These are phyloP conservation scores for Apocheima hispidaria DNA, from an alignment of 2,888 invertebrate species.

Conservation along the genomic window DNA sequence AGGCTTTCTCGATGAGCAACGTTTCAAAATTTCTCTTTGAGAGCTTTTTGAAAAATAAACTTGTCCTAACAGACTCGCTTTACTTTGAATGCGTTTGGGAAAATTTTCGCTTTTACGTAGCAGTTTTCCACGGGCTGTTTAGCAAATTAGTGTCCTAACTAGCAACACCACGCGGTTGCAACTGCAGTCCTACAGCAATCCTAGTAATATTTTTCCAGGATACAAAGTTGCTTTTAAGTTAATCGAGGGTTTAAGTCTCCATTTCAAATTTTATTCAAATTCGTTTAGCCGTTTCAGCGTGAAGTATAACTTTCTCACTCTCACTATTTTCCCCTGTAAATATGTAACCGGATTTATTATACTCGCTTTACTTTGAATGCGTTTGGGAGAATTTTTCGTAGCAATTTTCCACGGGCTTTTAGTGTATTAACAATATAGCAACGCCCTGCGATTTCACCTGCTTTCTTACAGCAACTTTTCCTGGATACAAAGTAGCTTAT, in stretches of 20 bases:
- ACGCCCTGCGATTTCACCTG: no score
- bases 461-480: no score
- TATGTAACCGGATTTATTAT: no score
- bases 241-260: no score
- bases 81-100: conserved; percentile 12
- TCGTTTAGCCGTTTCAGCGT: no score
- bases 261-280: no score
- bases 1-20: conserved; percentile 18
- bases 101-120: conserved; percentile 6
- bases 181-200: no score
- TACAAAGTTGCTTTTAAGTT: no score
- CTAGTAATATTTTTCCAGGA: background rate
- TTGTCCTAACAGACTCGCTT: conserved; percentile 10
- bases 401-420: background rate
- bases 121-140: conserved; percentile 2
- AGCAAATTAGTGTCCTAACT: background rate
- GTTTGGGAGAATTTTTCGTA: conserved; percentile 4
- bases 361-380: conserved; percentile 17
- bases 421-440: background rate
- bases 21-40: conserved; percentile 26
- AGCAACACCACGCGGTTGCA: no score
- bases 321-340: no score
- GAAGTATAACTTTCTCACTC: no score
- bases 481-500: no score
- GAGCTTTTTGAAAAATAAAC: conserved; percentile 28